These are phyloP conservation scores for Phyto melanocephala DNA, from an alignment of 2,888 invertebrate species.

Conservation along the genomic window DNA sequence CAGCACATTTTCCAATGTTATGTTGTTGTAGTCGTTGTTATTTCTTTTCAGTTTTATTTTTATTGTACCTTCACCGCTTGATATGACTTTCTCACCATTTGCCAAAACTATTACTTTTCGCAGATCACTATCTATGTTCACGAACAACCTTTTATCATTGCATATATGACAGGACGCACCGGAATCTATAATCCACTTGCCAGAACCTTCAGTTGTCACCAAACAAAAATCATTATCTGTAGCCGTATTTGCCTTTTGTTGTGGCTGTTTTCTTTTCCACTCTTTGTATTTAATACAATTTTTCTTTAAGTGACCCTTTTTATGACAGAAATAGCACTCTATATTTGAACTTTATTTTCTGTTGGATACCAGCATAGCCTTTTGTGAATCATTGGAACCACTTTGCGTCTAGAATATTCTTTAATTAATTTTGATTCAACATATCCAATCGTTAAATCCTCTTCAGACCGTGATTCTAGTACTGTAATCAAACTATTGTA, in stretches of 20 bases:
- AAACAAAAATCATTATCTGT: conserved; percentile 6
- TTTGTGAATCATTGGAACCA: background rate
- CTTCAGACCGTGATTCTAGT: conserved; percentile 1
- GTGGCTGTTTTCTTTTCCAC: conserved; percentile 8
- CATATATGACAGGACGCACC: conserved; percentile 33
- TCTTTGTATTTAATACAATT: background rate
- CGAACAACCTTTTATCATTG: background rate
- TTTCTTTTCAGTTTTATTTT: background rate
- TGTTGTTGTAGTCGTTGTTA: background rate
- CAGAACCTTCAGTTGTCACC: background rate
- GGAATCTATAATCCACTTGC: background rate
- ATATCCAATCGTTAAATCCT: conserved; percentile 6
- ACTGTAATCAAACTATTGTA: conserved; percentile 25
- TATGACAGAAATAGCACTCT: conserved; percentile 21
- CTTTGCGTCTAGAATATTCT: background rate
- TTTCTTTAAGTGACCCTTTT: conserved; percentile 2
- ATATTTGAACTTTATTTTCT: background rate
- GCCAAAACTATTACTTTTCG: background rate
- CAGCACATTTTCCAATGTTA: conserved; percentile 1
- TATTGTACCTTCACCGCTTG: conserved; percentile 7
- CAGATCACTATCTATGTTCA: background rate
- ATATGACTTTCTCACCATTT: conserved; percentile 1
- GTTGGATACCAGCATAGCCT: background rate
- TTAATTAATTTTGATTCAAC: conserved; percentile 30
- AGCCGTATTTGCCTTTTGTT: background rate